Conservation (phyloP, 1,140 invertebrate species). For the Theocolax elegans region DNA sequence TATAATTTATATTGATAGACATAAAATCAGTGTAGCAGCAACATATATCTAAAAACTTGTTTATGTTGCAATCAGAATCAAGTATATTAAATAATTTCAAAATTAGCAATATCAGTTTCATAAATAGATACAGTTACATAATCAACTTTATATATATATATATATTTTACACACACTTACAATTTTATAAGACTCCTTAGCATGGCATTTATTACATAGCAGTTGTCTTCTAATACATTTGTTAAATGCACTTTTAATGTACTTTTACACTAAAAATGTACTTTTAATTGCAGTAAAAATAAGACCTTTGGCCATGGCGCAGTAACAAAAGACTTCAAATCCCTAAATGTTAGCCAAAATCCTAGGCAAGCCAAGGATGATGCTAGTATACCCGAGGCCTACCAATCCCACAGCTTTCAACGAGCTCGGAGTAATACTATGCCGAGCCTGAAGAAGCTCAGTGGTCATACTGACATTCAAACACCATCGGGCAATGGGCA, state of each 20-base stretch:
- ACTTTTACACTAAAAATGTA: too few relatives aligned
- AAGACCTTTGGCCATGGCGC: conserved; percentile 58
- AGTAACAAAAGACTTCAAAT: conserved; percentile 62
- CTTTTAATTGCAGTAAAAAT: too few relatives aligned
- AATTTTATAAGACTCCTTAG: not conserved
- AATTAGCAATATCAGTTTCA: too few relatives aligned
- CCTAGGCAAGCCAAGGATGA: conserved; percentile 59
- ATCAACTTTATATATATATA: too few relatives aligned
- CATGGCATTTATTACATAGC: not conserved
- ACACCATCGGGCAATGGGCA: conserved; percentile 39
- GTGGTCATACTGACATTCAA: conserved; percentile 42
- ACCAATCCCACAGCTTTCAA: conserved; percentile 58
- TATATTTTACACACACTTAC: too few relatives aligned
- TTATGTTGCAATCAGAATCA: too few relatives aligned
- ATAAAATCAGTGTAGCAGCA: too few relatives aligned
- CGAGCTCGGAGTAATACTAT: conserved; percentile 64
- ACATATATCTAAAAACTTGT: too few relatives aligned
- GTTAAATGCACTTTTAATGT: not conserved
- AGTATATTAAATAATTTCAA: too few relatives aligned
- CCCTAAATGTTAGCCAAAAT: conserved; percentile 56
- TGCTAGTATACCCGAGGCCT: conserved; percentile 56
- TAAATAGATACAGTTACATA: too few relatives aligned
- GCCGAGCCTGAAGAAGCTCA: conserved; percentile 62
- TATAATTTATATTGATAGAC: too few relatives aligned
- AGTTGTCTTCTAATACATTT: not conserved